Conservation (phyloP, 2,113 vertebrate species). For the Psammodynastes pulverulentus region DNA sequence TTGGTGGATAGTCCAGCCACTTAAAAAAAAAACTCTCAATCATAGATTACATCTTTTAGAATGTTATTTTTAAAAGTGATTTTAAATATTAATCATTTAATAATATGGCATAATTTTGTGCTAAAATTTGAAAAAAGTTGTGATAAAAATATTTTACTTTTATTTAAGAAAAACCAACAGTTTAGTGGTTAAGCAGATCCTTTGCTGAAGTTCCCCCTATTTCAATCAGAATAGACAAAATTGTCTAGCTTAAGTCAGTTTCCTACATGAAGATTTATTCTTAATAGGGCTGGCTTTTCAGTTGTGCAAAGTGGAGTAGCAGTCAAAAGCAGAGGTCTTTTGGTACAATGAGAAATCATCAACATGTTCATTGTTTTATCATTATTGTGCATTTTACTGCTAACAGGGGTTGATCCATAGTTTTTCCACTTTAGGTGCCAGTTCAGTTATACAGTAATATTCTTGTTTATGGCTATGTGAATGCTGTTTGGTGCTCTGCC, state of each 20-base stretch:
- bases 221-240: neutral
- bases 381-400: neutral
- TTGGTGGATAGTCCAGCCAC: neutral
- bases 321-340: neutral
- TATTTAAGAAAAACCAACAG: neutral
- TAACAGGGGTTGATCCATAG: neutral
- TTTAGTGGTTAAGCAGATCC: neutral
- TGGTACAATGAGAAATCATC: neutral
- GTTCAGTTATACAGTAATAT: neutral
- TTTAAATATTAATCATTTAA: neutral
- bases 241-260: neutral
- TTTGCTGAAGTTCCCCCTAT: neutral
- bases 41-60: neutral
- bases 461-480: neutral
- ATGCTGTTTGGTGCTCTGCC: neutral
- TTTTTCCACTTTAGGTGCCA: neutral
- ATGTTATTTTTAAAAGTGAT: neutral
- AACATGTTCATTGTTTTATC: neutral
- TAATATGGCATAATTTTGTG: neutral
- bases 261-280: neutral
- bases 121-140: neutral
- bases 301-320: neutral
- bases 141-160: neutral
- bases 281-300: neutral
- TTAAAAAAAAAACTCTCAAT: neutral